Evolutionary conservation across 2,113 vertebrate species (phyloP), one percentile per base, ranked within the genome.

Genomic region (Sinocyclocheilus anshuiensis): DNA sequence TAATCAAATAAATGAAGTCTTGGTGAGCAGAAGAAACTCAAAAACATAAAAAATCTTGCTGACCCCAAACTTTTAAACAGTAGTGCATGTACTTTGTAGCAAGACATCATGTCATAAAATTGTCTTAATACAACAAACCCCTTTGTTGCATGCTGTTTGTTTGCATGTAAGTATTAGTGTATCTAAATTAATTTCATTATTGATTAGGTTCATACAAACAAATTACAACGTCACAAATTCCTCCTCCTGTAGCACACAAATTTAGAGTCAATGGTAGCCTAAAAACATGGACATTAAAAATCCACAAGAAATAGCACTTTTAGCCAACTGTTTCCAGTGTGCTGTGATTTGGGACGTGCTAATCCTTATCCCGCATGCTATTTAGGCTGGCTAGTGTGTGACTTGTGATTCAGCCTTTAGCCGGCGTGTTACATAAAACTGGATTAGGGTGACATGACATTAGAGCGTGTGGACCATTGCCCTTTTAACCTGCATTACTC

Each of bases 401-500:
- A 42, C 10, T 45, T 45, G 36, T 45, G 57, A 61, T 59, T 36
- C 53, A 57, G 72, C 72, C 9, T 78, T 57, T 55, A 33, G 53
- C 77, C 29, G 26, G 53, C 4, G 18, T 39, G 26, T 39, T 63
- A 16, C 36, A 0, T 81, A 81, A 65, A 7, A 59, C 77, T 59
- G 42, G 59, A 67, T 81, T 67, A 67, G 61, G 42, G 59, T 85
- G 15, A 65, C 45, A 29, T 77, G 26, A 45, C 59, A 55, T 67
- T 85, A 85, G 57, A 61, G 75, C 65, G 16, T 84, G 42, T 63
- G 22, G 83, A 67, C 57, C 18, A 36, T 77, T 85, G 57, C 71
- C 71, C 83, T 84, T 76, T 36, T 45, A 10, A 74, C 83, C 74
- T 76, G 74, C 57, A 61, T 84, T 57, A 45, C 33, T 59, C 55